Base-by-base conservation (phyloP, 2,113 vertebrate genomes). In the Heloderma charlesbogerti region DNA sequence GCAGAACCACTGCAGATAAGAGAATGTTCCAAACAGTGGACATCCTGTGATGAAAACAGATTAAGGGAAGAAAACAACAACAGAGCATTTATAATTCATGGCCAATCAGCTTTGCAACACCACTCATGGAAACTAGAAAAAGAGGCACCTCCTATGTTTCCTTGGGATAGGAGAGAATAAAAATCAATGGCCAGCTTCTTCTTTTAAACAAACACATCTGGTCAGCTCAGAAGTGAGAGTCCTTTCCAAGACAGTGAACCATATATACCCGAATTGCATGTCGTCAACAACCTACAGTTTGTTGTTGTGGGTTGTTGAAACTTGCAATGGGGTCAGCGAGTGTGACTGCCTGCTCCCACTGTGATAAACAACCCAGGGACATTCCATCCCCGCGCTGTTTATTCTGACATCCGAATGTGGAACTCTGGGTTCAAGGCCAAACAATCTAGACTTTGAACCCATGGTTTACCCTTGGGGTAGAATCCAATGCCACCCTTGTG, bases 31-130 rank as follows among this genome's bases (percentile, higher is more conserved):
- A 60, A 91, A 88, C 7, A 8, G 12, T n/a, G 78, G 72, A 22
- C 4, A 71, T 48, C 43, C 34, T 71, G 27, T 90, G 87, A 91
- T 27, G 45, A 87, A 85, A 31, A 87, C 7, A 60, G 27, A 78
- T 0, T 0, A 0, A 94, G 77, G 57, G 0, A 34, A 90, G 86
- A 29, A 88, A 88, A 2, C 6, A 27, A 69, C 51, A 81, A 51
- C 18, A 51, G 25, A 71, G 40, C 7, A 63, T 45, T 89, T 71
- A 91, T 85, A 78, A 89, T 90, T 78, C 74, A 85, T 85, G 81
- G 20, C 6, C 74, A 51, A 37, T 34, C 34, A 13, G 31, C 1
- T 1, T 84, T 86, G 71, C 18, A 13, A 2, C 6, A 83, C 1
- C 69, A 60, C 71, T 86, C 54, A 54, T 88, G 75, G 71, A 54